Evolutionary conservation across 2,797 vertebrate genomes (phyloP).

Genomic region (Salmo trutta): DNA sequence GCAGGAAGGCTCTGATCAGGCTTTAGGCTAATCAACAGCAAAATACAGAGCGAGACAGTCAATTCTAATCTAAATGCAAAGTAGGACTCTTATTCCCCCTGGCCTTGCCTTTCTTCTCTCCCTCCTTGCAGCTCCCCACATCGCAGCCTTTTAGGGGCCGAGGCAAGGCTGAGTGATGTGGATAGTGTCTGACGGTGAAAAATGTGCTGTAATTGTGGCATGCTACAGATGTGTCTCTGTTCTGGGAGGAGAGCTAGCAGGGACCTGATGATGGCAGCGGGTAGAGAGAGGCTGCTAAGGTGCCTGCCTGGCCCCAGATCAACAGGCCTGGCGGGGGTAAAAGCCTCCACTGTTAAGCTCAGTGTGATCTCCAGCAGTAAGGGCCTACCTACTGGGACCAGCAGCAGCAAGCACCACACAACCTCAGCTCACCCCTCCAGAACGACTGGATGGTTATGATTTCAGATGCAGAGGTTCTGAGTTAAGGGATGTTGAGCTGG

Average conservation of each 20-base stretch:
- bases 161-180: background rate
- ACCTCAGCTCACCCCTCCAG: too few relatives aligned
- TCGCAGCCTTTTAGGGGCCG: background rate
- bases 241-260: slow-evolving; percentile 27
- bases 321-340: too few relatives aligned
- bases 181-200: background rate
- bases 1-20: slow-evolving; percentile 38
- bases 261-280: slow-evolving; percentile 23
- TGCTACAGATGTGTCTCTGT: slow-evolving; percentile 19
- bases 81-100: slow-evolving; percentile 11
- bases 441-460: background rate
- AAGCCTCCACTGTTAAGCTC: too few relatives aligned
- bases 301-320: too few relatives aligned
- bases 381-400: background rate
- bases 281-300: background rate
- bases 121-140: background rate
- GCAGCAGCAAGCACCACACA: too few relatives aligned
- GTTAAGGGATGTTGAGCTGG: too few relatives aligned
- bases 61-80: slow-evolving; percentile 67
- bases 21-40: slow-evolving; percentile 7
- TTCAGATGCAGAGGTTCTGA: background rate
- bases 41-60: slow-evolving; percentile 12
- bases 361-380: too few relatives aligned
- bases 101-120: background rate
- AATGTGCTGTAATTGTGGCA: background rate